Evolutionary conservation across 2,113 vertebrate species (phyloP).

Genomic region (Indri indri): DNA sequence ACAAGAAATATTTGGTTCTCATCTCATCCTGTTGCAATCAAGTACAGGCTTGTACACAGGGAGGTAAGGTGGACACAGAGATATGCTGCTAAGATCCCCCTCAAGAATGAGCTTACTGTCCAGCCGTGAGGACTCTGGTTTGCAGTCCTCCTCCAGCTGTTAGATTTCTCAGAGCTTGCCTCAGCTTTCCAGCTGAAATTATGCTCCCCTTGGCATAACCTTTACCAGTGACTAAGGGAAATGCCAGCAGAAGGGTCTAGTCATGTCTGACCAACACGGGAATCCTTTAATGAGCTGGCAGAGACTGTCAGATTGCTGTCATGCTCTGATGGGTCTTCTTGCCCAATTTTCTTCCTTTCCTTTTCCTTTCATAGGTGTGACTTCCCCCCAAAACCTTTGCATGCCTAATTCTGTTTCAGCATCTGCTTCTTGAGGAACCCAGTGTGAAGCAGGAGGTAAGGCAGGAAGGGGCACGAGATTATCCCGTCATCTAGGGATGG

Average conservation of each 20-base stretch:
- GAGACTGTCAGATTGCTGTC: background rate
- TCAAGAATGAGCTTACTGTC: background rate
- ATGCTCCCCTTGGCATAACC: no score
- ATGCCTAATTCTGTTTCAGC: background rate
- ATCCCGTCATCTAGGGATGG: background rate
- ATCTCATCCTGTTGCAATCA: background rate
- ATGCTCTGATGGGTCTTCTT: background rate
- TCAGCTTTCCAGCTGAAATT: background rate
- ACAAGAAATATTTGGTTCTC: background rate
- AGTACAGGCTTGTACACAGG: background rate
- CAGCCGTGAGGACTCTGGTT: background rate
- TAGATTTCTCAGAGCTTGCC: background rate
- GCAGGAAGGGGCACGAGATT: background rate
- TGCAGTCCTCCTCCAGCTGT: background rate
- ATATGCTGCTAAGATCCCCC: background rate
- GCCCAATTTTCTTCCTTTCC: background rate
- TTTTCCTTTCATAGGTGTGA: background rate
- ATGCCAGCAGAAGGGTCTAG: background rate
- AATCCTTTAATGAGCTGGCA: background rate
- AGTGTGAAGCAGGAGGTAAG: background rate
- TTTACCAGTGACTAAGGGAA: background rate
- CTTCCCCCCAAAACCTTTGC: fast-evolving
- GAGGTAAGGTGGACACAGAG: no score
- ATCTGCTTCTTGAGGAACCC: background rate
- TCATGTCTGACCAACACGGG: background rate